phyloP scores from a whole-genome alignment of 2,888 invertebrate species.

The Erebia palarica region DNA sequence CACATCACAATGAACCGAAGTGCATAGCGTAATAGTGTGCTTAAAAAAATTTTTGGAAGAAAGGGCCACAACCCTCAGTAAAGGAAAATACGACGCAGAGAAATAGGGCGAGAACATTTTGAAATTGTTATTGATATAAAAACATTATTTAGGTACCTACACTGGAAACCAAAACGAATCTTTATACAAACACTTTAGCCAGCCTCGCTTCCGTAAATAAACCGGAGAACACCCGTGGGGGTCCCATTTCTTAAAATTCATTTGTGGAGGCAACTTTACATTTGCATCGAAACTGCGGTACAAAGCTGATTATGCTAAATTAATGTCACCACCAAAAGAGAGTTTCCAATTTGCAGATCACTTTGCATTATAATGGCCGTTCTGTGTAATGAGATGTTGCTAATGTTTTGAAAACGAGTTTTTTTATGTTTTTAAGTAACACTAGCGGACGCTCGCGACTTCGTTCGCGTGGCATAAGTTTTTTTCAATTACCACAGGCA shows the following conservation, averaged over 20 bases:
- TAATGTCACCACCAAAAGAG: slow-evolving; percentile 51
- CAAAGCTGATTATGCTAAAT: slow-evolving; percentile 73
- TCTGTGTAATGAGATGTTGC: slow-evolving; percentile 51
- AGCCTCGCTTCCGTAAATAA: slow-evolving; percentile 35
- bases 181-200: slow-evolving; percentile 22
- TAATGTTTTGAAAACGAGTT: slow-evolving; percentile 42
- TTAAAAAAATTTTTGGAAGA: too few relatives aligned
- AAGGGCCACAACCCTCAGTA: too few relatives aligned
- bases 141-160: too few relatives aligned
- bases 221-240: slow-evolving; percentile 36
- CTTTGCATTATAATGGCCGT: slow-evolving; percentile 56
- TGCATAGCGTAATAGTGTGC: too few relatives aligned
- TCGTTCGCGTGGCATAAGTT: too few relatives aligned
- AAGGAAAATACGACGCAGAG: too few relatives aligned
- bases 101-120: too few relatives aligned
- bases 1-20: too few relatives aligned
- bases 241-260: slow-evolving; percentile 54
- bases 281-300: slow-evolving; percentile 69
- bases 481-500: too few relatives aligned
- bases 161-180: slow-evolving; percentile 20
- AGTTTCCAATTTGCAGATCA: slow-evolving; percentile 63
- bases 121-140: too few relatives aligned
- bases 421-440: neutral
- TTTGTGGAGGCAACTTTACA: slow-evolving; percentile 51
- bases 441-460: too few relatives aligned